Percentiles rank a stretch among this genome's conserved stretches.
phyloP scores from a whole-genome alignment of 2,113 vertebrate genomes.

The Asarcornis scutulata region DNA sequence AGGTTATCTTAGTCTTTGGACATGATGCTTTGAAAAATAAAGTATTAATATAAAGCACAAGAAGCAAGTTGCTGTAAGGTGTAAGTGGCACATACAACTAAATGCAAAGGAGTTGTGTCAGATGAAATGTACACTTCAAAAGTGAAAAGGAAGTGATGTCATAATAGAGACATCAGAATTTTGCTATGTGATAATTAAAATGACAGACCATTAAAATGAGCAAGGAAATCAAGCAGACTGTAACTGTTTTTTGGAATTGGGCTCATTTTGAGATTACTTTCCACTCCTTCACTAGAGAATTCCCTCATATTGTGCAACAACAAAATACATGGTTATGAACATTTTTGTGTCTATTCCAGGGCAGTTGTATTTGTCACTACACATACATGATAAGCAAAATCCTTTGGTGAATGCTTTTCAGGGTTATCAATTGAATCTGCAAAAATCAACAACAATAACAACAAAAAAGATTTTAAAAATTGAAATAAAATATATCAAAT shows the following conservation, averaged over 20 bases:
- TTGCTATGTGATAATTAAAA: conserved; percentile 5
- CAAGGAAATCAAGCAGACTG: not conserved
- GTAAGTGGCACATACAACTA: not conserved
- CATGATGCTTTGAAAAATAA: not conserved
- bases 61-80: not conserved
- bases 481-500: not conserved
- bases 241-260: not conserved
- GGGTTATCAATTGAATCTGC: not conserved
- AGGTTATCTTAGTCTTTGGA: not conserved
- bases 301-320: not conserved
- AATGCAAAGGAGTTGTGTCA: not conserved
- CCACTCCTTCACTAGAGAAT: not conserved
- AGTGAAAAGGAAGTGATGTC: not conserved
- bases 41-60: not conserved
- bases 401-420: not conserved
- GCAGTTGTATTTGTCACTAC: not conserved
- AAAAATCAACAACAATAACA: not conserved
- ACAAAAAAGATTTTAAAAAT: not conserved
- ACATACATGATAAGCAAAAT: not conserved
- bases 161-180: not conserved
- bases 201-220: not conserved
- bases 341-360: not conserved
- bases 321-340: not conserved
- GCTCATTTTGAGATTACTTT: conserved; percentile 1
- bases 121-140: not conserved